Conservation (phyloP, 2,888 invertebrate species). For the Oscheius sp. region DNA sequence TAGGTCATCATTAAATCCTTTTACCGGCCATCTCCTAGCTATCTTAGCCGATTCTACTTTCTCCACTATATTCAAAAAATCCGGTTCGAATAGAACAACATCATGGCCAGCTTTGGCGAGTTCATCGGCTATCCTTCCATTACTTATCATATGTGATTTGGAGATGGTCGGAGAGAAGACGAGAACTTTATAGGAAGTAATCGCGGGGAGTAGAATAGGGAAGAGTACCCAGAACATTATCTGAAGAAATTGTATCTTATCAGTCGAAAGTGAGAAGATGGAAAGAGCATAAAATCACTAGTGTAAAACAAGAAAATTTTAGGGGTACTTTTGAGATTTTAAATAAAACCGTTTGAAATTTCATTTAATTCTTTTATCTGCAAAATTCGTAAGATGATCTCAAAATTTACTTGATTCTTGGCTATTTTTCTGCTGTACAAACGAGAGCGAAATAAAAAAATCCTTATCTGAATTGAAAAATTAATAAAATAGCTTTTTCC, state of each 20-base stretch:
- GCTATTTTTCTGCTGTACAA: too few species aligned
- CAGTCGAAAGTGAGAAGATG: background rate
- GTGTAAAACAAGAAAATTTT: too few species aligned
- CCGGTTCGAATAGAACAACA: slow-evolving; percentile 50
- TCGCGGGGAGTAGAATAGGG: background rate
- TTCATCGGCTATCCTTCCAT: slow-evolving; percentile 58
- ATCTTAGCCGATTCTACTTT: slow-evolving; percentile 35
- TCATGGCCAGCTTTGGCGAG: slow-evolving; percentile 57
- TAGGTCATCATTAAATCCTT: slow-evolving; percentile 26
- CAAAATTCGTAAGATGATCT: too few species aligned
- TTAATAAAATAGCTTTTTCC: too few species aligned
- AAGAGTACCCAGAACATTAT: background rate
- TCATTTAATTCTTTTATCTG: background rate
- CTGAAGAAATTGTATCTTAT: background rate
- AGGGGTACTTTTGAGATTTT: background rate
- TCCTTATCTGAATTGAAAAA: too few species aligned
- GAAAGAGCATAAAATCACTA: too few species aligned
- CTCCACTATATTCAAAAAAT: slow-evolving; percentile 37
- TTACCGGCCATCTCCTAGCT: slow-evolving; percentile 40
- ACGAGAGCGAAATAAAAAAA: too few species aligned
- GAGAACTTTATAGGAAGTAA: slow-evolving; percentile 36
- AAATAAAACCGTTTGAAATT: too few species aligned
- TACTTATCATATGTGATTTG: slow-evolving; percentile 54
- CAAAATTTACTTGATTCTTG: too few species aligned
- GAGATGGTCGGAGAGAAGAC: slow-evolving; percentile 47